Conservation (phyloP, 2,113 vertebrate genomes). For the Pomatostomus ruficeps region DNA sequence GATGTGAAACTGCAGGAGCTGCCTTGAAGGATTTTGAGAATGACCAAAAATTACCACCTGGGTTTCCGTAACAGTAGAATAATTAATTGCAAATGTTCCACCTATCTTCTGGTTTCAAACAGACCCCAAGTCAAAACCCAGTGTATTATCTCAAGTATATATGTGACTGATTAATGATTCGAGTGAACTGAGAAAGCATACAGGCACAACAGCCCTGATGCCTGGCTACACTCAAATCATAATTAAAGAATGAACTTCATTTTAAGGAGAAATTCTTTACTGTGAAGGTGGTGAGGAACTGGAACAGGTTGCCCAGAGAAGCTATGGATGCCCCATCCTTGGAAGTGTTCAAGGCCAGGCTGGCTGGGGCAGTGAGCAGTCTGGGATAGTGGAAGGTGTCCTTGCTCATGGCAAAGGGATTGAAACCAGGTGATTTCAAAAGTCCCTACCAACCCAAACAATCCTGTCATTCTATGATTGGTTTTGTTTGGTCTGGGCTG, state of each 20-base stretch:
- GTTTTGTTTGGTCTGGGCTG: not conserved
- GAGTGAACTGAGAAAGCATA: not conserved
- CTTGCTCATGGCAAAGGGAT: not conserved
- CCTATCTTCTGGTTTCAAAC: not conserved
- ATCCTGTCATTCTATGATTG: not conserved
- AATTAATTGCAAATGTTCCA: not conserved
- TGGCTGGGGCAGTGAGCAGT: not conserved
- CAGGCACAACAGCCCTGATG: not conserved
- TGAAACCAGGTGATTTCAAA: not conserved
- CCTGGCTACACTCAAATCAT: not conserved
- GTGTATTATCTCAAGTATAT: not conserved
- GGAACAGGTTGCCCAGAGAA: not conserved
- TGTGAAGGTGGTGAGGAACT: not conserved
- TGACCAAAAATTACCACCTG: not conserved
- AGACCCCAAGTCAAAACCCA: not conserved
- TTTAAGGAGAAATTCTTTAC: not conserved
- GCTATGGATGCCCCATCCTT: fast-evolving
- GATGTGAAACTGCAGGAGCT: not conserved
- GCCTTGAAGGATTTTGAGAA: not conserved
- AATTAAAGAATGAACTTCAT: not conserved
- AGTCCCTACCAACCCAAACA: fast-evolving
- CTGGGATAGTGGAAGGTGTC: not conserved
- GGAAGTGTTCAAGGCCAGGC: not conserved
- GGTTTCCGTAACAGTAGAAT: not conserved
- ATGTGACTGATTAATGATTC: not conserved